phyloP scores from a whole-genome alignment of 2,113 vertebrate species.

The Labrus mixtus region DNA sequence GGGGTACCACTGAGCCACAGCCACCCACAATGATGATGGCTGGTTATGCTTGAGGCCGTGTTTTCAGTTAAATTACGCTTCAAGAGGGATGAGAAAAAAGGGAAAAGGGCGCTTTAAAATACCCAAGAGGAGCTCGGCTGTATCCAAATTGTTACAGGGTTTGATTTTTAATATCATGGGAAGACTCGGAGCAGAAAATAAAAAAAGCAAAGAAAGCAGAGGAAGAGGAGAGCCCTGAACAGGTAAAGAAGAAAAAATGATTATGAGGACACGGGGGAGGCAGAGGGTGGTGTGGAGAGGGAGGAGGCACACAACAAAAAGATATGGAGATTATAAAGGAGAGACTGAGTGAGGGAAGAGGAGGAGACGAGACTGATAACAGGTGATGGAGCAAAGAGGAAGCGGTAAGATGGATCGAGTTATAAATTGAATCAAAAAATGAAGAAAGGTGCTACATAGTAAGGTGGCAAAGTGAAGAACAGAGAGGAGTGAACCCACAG shows the following conservation, averaged over 20 bases:
- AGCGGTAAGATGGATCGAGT: not conserved
- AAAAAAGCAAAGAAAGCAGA: too few species aligned
- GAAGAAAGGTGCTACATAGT: too few species aligned
- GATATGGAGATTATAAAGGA: slow-evolving; percentile 9
- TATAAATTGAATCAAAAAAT: too few species aligned
- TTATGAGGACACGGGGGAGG: not conserved
- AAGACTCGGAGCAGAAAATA: not conserved
- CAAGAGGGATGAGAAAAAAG: slow-evolving; percentile 7
- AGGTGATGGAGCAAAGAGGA: slow-evolving; percentile 21
- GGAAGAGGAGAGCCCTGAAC: too few species aligned
- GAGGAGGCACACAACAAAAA: not conserved
- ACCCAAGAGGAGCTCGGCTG: not conserved
- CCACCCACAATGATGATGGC: too few species aligned
- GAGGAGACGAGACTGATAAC: slow-evolving; percentile 10
- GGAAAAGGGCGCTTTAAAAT: not conserved
- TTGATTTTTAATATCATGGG: slow-evolving; percentile 21
- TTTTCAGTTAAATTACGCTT: not conserved
- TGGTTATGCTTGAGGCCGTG: too few species aligned
- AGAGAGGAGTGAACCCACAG: slow-evolving; percentile 15
- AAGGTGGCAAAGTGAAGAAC: too few species aligned
- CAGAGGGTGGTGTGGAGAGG: not conserved
- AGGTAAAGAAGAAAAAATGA: not conserved
- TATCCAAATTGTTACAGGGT: slow-evolving; percentile 11
- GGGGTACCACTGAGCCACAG: too few species aligned
- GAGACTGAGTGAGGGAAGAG: slow-evolving; percentile 15